Evolutionary conservation across 2,888 invertebrate genomes (phyloP).

Genomic region (Caenorhabditis plicata): DNA sequence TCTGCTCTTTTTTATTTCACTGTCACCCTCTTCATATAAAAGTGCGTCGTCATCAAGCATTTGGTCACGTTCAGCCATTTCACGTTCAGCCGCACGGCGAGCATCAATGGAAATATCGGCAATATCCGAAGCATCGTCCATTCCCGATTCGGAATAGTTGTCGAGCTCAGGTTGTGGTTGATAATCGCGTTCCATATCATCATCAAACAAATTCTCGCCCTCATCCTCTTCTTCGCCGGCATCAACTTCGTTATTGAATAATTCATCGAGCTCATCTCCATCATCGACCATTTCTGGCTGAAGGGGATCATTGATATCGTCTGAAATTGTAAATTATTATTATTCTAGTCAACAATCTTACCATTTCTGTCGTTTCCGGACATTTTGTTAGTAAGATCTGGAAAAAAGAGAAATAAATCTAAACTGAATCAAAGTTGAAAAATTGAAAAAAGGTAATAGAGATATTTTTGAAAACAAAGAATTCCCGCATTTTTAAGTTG

Average conservation of each 20-base stretch:
- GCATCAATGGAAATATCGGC: constrained; percentile 81
- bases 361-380: background rate
- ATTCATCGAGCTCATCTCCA: constrained; percentile 33
- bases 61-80: constrained; percentile 82
- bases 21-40: constrained; percentile 60
- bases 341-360: background rate
- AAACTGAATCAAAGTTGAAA: background rate
- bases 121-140: constrained; percentile 83
- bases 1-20: constrained; percentile 11
- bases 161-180: constrained; percentile 93
- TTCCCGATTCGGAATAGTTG: constrained; percentile 81
- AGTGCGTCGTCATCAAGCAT: constrained; percentile 68
- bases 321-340: no score
- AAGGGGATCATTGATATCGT: constrained; percentile 8
- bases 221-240: constrained; percentile 62
- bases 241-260: constrained; percentile 48
- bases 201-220: constrained; percentile 76
- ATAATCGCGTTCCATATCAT: constrained; percentile 97
- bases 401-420: background rate
- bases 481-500: no score
- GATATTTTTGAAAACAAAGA: background rate
- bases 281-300: constrained; percentile 14
- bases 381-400: background rate
- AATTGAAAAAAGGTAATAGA: no score
- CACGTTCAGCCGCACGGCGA: constrained; percentile 85